Percentiles rank a stretch among this genome's conserved stretches.
Evolutionary conservation across 2,797 vertebrate genomes (phyloP).

Genomic region (Muraenolepis orangiensis): DNA sequence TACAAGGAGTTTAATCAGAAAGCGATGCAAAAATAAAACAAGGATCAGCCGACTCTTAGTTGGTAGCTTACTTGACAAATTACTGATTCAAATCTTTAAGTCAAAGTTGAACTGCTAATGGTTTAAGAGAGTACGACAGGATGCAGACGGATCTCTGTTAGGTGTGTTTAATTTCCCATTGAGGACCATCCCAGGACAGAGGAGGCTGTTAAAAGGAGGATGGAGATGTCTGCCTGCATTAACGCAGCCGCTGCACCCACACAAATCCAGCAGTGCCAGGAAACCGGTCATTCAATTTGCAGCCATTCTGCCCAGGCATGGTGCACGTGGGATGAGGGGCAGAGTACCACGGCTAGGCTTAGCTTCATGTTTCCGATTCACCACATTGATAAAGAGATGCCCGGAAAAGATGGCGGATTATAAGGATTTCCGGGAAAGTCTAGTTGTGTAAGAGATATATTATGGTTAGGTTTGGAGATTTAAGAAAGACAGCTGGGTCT

Average conservation of each 20-base stretch:
- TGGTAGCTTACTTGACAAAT: background rate
- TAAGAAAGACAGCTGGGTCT: constrained; percentile 4
- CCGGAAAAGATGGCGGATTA: constrained; percentile 1
- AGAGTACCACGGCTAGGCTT: constrained; percentile 19
- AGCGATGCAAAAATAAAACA: background rate
- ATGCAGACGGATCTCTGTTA: background rate
- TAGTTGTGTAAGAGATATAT: background rate
- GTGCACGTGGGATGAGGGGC: constrained; percentile 37
- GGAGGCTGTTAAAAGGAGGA: constrained; percentile 65
- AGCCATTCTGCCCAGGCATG: constrained; percentile 42
- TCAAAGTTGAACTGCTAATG: background rate
- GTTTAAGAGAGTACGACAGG: background rate
- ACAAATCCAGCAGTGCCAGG: constrained; percentile 55
- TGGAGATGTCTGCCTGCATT: constrained; percentile 69
- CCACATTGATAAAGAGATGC: constrained; percentile 27
- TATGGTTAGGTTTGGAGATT: background rate
- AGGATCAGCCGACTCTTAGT: background rate
- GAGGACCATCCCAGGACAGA: constrained; percentile 26
- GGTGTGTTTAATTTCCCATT: background rate
- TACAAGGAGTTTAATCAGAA: background rate
- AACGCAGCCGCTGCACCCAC: constrained; percentile 54
- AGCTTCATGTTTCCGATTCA: constrained; percentile 48
- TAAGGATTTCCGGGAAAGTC: background rate
- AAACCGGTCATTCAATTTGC: constrained; percentile 74
- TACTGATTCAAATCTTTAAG: background rate